Conservation (phyloP, 2,113 vertebrate genomes). For the Bothrops jararaca region DNA sequence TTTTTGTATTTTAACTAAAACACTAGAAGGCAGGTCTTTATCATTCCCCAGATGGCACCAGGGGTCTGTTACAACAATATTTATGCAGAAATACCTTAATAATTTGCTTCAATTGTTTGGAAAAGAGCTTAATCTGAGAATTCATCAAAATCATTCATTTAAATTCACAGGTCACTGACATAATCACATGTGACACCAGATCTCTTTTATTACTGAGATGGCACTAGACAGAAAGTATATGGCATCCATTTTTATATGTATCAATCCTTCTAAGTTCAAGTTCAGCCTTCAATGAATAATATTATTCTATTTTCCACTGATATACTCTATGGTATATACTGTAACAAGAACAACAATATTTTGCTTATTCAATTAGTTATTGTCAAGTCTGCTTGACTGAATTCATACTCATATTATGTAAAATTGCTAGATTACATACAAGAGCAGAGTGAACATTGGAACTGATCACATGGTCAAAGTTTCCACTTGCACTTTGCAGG, state of each 20-base stretch:
- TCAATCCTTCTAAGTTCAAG: neutral
- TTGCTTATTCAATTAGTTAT: neutral
- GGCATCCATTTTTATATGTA: neutral
- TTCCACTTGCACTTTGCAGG: neutral
- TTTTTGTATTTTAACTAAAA: neutral
- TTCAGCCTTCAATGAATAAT: neutral
- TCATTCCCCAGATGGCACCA: neutral
- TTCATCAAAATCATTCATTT: conserved; percentile 15
- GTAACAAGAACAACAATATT: neutral
- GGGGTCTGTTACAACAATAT: neutral
- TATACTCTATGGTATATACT: neutral
- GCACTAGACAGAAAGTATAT: neutral
- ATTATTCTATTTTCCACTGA: neutral
- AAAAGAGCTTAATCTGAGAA: neutral
- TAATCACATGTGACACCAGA: conserved; percentile 18
- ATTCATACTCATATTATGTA: neutral
- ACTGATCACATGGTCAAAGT: neutral
- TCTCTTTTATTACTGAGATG: conserved; percentile 3
- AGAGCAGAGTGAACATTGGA: neutral
- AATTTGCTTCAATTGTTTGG: conserved; percentile 1
- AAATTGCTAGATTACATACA: neutral
- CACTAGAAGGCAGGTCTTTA: neutral
- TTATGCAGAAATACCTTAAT: neutral
- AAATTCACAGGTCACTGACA: neutral
- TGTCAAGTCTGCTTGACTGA: neutral